Evolutionary conservation across 2,113 vertebrate species (phyloP).

Genomic region (Notothenia rossii): DNA sequence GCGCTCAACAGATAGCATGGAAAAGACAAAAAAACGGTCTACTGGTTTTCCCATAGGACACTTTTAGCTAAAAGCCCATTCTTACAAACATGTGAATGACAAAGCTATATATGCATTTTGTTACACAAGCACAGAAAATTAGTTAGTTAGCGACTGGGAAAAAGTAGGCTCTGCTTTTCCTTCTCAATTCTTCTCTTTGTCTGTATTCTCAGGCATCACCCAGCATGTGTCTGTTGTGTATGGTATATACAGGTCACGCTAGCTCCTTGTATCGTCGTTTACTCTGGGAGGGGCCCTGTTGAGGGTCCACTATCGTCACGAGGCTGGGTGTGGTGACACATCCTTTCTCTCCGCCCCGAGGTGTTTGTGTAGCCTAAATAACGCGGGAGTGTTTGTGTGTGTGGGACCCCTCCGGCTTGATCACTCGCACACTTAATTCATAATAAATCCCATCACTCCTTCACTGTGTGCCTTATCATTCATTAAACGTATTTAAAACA

Average conservation of each 20-base stretch:
- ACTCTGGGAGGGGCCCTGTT: conserved; percentile 70
- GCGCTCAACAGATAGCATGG: conserved; percentile 59
- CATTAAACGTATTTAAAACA: not conserved
- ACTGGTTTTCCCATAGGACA: conserved; percentile 1
- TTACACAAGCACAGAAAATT: not conserved
- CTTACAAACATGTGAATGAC: not conserved
- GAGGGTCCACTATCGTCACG: conserved; percentile 71
- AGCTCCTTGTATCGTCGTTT: conserved; percentile 53
- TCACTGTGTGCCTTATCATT: not conserved
- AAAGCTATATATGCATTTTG: not conserved
- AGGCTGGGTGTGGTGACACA: conserved; percentile 79
- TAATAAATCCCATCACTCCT: not conserved
- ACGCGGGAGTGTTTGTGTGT: conserved; percentile 51
- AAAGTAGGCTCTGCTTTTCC: not conserved
- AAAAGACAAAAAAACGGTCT: conserved; percentile 39
- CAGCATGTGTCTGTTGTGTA: conserved; percentile 33
- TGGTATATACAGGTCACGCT: conserved; percentile 35
- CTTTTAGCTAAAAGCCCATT: conserved; percentile 5
- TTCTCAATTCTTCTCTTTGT: conserved; percentile 22
- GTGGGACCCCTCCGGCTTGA: conserved; percentile 37
- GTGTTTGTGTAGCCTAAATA: conserved; percentile 72
- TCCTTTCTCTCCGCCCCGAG: conserved; percentile 75
- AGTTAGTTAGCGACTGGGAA: not conserved
- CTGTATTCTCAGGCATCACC: conserved; percentile 17
- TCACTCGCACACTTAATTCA: conserved; percentile 34